Base-by-base conservation (phyloP, 37 sponge, comb jelly and placozoan species). In the Chondrilla cf. caribensis region DNA sequence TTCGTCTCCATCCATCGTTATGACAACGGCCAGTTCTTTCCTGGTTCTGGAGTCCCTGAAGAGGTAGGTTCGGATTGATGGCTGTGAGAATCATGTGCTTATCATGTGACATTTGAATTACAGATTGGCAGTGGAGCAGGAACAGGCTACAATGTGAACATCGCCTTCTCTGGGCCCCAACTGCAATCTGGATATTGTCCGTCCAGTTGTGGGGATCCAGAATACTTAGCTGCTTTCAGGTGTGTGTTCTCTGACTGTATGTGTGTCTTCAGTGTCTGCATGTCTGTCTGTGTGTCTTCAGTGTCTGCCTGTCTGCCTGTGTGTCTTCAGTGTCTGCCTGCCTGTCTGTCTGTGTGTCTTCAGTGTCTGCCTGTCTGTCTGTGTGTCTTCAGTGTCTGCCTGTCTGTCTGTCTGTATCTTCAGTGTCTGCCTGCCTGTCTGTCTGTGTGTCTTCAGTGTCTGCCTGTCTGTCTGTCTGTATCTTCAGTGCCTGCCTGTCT, bases 151-250 rank as follows among this genome's bases (percentile, higher is more conserved):
- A 96, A 88, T 78, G 86, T 96, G 41, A 96, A 96, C 86, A 85
- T 96, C 31, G 92, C 97, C 22, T 92, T 96, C 86, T 89, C 91
- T 64, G 93, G 96, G 25, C 22, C 77, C 7, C 68, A 58, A 4
- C 85, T 58, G 15, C 81, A 77, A 25, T 85, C 89, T 31, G 88
- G 87, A 35, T 2, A 6, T 82, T 8, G 51, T 87, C 84, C 68
- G 7, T 93, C 91, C 21, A 87, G 75, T 64, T 93, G 57, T 85
- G 97, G 97, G 29, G 97, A 96, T 84, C 83, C 94, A 14, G 97
- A 96, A 70, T 96, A 96, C 70, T 51, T 97, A 57, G 94, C 95
- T 47, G 95, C 90, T 2, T 97, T 97, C 84, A 91, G 95, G 87
- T 90, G 2, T 17, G 22, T 2, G 44, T 38, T 58, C 2, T 58